These are phyloP conservation scores for Eulemur rufifrons DNA, from an alignment of 2,113 vertebrate genomes.

Conservation along the genomic window DNA sequence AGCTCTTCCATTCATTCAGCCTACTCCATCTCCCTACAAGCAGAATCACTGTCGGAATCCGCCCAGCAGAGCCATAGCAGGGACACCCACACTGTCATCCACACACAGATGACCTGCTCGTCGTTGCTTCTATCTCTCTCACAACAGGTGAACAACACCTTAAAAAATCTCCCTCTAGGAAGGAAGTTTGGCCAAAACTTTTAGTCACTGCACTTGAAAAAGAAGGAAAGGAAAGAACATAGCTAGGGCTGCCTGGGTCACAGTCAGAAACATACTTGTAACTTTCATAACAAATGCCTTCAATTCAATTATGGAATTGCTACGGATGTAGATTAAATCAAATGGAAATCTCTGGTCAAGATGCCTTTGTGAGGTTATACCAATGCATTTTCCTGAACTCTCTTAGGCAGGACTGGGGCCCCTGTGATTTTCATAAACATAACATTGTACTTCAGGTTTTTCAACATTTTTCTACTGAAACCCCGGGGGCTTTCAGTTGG, in stretches of 20 bases:
- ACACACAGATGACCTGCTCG: background rate
- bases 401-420: constrained; percentile 54
- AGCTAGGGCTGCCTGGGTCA: constrained; percentile 31
- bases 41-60: background rate
- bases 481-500: constrained; percentile 68
- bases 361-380: constrained; percentile 75
- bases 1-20: background rate
- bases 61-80: no score
- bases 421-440: constrained; percentile 75
- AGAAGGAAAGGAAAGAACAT: constrained; percentile 58
- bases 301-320: constrained; percentile 77
- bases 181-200: constrained; percentile 43
- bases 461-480: constrained; percentile 65
- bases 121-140: background rate
- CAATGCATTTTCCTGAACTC: constrained; percentile 79
- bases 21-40: background rate
- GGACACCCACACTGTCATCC: background rate
- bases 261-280: constrained; percentile 73
- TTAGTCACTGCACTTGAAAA: constrained; percentile 53
- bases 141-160: background rate
- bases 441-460: constrained; percentile 70
- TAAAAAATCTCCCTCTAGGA: constrained; percentile 50
- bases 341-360: constrained; percentile 75
- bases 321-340: constrained; percentile 82
- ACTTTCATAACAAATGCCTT: constrained; percentile 77